Base-by-base conservation (phyloP, 2,113 vertebrate species). In the Oncorhynchus nerka region DNA sequence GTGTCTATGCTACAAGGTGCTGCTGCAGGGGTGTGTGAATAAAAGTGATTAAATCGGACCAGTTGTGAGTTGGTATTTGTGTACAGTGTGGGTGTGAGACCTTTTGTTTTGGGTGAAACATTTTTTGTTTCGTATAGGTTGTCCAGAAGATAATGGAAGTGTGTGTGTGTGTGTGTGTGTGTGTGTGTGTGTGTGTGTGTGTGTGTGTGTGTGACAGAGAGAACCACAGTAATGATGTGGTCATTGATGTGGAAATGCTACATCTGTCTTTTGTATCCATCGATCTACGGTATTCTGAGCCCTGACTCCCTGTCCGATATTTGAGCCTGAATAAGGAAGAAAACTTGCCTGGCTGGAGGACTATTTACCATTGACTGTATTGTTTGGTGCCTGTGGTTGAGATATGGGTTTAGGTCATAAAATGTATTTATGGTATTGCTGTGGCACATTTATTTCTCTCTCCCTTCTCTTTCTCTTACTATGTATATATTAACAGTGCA, bases 171-270 rank as follows among this genome's bases (percentile, higher is more conserved):
- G 51, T 61, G 19, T 68, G 32, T 1, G 11, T 24, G 34, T 68
- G 66, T 22, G 75, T 19, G 26, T 49, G 32, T 15, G n/a, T 6
- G 61, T 19, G 12, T 30, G 9, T 16, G 26, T 16, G n/a, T 4
- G 61, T 66, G 13, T 30, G 9, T 30, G 64, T 66, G 26, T 34
- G 30, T 32, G 30, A 39, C 5, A 13, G 3, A 39, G 85, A 59
- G 65, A 72, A 76, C 74, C 16, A 26, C 6, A 69, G 61, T 71
- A 65, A 61, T 62, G n/a, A 73, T 79, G 76, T 71, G 81, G 86
- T 87, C 87, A 87, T 88, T 79, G 16, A 83, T 85, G 84, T 88
- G 86, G 79, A 88, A 87, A 89, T 85, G 66, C 68, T 75, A 22
- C 57, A 49, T 61, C 66, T 67, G 11, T 59, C 45, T 67, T 11